These are phyloP conservation scores for Peromyscus polionotus DNA, from an alignment of 2,113 vertebrate genomes.

Conservation along the genomic window DNA sequence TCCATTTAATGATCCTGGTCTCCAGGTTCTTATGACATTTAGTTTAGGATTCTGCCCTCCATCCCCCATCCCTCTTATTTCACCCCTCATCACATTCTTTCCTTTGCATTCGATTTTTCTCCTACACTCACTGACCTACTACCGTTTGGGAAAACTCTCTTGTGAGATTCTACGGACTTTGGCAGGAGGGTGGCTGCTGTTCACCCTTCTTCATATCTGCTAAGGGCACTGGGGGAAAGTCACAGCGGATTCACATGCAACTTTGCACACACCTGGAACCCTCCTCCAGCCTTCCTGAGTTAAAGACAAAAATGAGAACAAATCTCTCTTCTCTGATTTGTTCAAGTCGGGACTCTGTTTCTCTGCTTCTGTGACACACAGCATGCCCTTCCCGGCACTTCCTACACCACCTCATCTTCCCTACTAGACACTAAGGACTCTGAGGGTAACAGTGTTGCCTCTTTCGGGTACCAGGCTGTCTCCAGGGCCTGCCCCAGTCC, in stretches of 20 bases:
- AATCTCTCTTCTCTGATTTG: slow-evolving; percentile 3
- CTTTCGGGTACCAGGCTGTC: neutral
- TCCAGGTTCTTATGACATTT: neutral
- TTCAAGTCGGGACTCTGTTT: neutral
- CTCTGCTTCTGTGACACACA: neutral
- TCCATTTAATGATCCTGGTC: neutral
- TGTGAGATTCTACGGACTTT: slow-evolving; percentile 13
- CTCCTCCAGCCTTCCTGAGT: neutral
- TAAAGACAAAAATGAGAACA: neutral
- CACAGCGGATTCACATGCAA: neutral
- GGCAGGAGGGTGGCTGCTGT: neutral
- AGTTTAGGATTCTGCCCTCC: neutral
- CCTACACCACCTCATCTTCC: neutral
- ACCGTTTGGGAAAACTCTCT: neutral
- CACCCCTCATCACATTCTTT: neutral
- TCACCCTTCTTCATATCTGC: neutral
- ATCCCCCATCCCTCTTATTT: neutral
- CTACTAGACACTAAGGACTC: neutral
- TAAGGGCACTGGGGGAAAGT: neutral
- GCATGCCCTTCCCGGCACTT: neutral
- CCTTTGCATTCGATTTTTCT: neutral
- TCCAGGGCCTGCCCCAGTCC: neutral
- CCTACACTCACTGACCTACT: neutral
- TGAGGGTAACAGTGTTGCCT: neutral
- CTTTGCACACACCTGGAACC: neutral